phyloP scores from a whole-genome alignment of 1,140 invertebrate genomes.

The Contarinia nasturtii region DNA sequence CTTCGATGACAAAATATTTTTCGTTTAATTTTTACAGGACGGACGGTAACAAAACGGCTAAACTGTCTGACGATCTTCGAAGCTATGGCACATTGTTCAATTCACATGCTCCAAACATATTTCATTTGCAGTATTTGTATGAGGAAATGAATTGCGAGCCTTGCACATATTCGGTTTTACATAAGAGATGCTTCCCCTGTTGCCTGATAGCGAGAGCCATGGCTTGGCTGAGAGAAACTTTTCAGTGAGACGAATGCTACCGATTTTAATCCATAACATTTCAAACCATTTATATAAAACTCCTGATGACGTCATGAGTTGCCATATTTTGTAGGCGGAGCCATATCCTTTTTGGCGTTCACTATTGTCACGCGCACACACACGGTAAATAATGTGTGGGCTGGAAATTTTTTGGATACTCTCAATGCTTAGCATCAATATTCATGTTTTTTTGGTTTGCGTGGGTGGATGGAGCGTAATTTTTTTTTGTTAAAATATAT shows the following conservation, averaged over 20 bases:
- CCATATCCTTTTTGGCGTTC: not conserved
- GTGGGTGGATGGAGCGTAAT: too few relatives aligned
- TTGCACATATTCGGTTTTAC: not conserved
- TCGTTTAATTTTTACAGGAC: constrained; percentile 4
- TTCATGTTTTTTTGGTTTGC: too few relatives aligned
- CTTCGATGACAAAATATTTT: not conserved
- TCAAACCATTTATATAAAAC: not conserved
- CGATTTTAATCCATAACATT: too few relatives aligned
- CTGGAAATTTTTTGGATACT: too few relatives aligned
- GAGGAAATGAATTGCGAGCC: not conserved
- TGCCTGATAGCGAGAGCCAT: not conserved
- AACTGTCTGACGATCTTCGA: constrained; percentile 24
- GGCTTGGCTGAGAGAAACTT: too few relatives aligned
- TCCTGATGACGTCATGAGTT: not conserved
- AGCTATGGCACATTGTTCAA: constrained; percentile 15
- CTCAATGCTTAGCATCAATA: too few relatives aligned
- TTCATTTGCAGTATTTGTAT: not conserved
- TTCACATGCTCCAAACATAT: not conserved
- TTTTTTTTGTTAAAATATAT: too few relatives aligned
- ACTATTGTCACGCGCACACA: too few relatives aligned
- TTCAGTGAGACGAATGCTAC: too few relatives aligned
- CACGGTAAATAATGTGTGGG: too few relatives aligned
- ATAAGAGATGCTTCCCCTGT: not conserved
- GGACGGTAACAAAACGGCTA: constrained; percentile 15
- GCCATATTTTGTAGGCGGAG: constrained; percentile 1